These are phyloP conservation scores for Nomada goodeniana DNA, from an alignment of 2,888 invertebrate species.

Conservation along the genomic window DNA sequence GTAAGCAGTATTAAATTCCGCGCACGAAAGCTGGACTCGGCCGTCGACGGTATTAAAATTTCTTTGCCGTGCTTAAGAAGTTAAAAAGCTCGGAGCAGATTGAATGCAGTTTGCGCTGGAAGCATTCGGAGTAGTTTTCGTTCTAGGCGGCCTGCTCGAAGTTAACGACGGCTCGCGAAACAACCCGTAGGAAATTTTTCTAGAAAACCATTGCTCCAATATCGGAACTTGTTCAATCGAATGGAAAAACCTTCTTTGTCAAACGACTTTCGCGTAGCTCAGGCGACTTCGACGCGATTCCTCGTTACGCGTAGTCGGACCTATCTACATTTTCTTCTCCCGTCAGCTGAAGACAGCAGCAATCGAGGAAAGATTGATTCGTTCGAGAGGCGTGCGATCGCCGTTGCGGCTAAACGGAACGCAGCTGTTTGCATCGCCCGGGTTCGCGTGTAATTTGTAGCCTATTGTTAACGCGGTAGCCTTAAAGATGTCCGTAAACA, in stretches of 20 bases:
- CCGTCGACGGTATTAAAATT: not conserved
- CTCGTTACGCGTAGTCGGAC: constrained; percentile 40
- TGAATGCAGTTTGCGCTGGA: constrained; percentile 18
- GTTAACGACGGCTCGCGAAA: constrained; percentile 14
- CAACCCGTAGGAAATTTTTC: constrained; percentile 17
- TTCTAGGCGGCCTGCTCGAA: too few species aligned
- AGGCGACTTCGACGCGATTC: constrained; percentile 27
- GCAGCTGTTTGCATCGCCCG: constrained; percentile 32
- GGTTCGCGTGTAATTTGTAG: constrained; percentile 39
- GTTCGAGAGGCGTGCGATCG: constrained; percentile 22
- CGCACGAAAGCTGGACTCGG: not conserved
- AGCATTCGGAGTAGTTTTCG: not conserved
- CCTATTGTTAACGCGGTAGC: constrained; percentile 7
- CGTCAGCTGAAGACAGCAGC: constrained; percentile 1
- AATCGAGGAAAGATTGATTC: constrained; percentile 37
- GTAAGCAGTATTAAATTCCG: constrained; percentile 29
- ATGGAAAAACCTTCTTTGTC: constrained; percentile 34
- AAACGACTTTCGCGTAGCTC: constrained; percentile 10
- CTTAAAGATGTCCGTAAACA: constrained; percentile 12
- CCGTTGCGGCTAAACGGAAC: constrained; percentile 13
- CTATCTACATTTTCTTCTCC: not conserved
- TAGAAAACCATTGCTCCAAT: constrained; percentile 8
- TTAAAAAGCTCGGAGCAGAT: not conserved
- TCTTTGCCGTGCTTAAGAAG: not conserved
- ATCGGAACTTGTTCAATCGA: constrained; percentile 11